Base-by-base conservation (phyloP, 2,113 vertebrate genomes). In the Tachysurus vachellii region DNA sequence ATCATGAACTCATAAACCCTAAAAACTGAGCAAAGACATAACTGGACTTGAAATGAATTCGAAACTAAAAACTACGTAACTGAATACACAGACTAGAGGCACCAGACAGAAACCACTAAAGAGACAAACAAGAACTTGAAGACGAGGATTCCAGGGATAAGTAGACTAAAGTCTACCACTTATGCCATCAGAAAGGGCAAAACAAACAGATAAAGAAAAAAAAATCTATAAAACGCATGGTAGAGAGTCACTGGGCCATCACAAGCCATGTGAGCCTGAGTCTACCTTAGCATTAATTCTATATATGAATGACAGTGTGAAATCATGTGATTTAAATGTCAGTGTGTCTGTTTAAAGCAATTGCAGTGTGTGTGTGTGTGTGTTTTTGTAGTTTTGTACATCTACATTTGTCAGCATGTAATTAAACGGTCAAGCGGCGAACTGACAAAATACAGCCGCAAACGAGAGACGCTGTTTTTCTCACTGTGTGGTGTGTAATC, bases 331-430 rank as follows among this genome's bases (percentile, higher is more conserved):
- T 47, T 76, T n/a, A 26, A 50, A 76, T 50, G 73, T 50, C 23
- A 23, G 2, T 50, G 44, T 76, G 71, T 50, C 42, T 11, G 12
- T 50, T 50, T 50, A n/a, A 76, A 53, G 47, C 2, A 54, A n/a
- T 53, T 54, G 23, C 73, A 53, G 44, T 8, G 12, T 13, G 12
- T 80, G 14, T 7, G 28, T 73, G 31, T 47, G 53, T 16, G 54
- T 2, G 54, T 85, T 47, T 84, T 21, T 26, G 5, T 75, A 36
- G 11, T 23, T 73, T 36, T 73, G 61, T 66, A 50, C 62, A 54
- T 70, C 13, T 54, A 71, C 19, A 61, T 59, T 75, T 61, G 70
- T 26, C 83, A 85, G 70, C 21, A 11, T 85, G 70, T 75, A 59
- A 75, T 85, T 85, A 85, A 85, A 85, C 6, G 23, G 31, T 85